These are phyloP conservation scores for Vespertilio murinus DNA, from an alignment of 2,797 vertebrate genomes.

Conservation along the genomic window DNA sequence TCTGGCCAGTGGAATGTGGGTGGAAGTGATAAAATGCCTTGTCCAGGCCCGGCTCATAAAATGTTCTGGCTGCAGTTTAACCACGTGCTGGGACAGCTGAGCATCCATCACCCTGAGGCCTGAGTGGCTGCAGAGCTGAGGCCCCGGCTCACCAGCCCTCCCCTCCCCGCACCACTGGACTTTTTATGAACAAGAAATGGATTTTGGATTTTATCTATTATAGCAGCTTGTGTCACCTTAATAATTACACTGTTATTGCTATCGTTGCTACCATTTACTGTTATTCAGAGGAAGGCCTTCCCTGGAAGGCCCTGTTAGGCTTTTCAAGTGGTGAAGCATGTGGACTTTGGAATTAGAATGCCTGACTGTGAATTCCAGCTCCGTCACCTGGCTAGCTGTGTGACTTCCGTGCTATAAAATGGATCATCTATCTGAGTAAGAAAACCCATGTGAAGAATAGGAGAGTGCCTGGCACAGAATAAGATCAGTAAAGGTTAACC, in stretches of 20 bases:
- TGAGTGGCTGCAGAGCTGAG: background rate
- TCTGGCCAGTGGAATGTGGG: background rate
- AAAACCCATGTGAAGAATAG: background rate
- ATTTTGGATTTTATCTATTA: background rate
- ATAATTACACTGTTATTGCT: background rate
- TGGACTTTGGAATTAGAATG: background rate
- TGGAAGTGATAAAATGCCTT: background rate
- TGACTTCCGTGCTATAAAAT: background rate
- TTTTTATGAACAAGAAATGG: background rate
- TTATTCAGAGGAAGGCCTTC: background rate
- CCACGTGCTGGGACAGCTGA: background rate
- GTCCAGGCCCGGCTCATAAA: background rate
- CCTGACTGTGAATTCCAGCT: background rate
- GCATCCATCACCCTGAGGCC: background rate
- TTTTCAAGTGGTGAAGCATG: background rate
- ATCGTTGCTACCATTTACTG: background rate
- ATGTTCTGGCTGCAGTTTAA: background rate
- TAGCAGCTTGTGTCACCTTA: background rate
- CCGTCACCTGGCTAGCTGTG: background rate
- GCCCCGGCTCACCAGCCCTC: background rate
- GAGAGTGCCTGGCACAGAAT: background rate
- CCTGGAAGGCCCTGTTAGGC: background rate
- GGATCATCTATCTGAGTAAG: background rate
- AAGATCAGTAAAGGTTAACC: background rate
- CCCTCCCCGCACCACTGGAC: background rate